These are phyloP conservation scores for Nomada hirtipes DNA, from an alignment of 2,888 invertebrate genomes.

Conservation along the genomic window DNA sequence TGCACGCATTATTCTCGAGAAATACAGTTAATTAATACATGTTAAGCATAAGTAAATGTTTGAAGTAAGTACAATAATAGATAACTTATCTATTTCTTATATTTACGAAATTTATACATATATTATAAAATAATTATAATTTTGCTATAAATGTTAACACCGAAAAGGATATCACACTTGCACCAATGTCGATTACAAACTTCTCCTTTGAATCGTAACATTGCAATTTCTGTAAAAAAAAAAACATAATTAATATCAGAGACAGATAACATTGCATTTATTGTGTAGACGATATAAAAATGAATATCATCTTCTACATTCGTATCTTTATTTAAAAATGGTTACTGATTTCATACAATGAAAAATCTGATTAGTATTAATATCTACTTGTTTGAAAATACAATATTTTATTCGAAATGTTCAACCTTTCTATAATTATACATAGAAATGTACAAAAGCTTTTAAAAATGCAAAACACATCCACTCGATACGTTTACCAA, in stretches of 20 bases:
- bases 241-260: not conserved
- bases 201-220: not conserved
- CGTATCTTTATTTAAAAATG: not conserved
- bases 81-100: constrained; percentile 3
- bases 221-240: not conserved
- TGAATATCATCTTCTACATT: not conserved
- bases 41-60: constrained; percentile 1
- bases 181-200: not conserved
- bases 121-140: not conserved
- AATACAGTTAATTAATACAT: constrained; percentile 1
- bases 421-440: not conserved
- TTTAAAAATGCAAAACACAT: not conserved
- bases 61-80: not conserved
- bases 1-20: not conserved
- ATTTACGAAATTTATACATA: constrained; percentile 1
- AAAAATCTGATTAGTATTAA: not conserved
- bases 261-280: not conserved
- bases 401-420: not conserved
- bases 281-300: not conserved
- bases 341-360: not conserved
- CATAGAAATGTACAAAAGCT: not conserved
- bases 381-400: not conserved
- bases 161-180: not conserved
- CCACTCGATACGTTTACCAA: constrained; percentile 41
- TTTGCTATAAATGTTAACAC: not conserved